These are phyloP conservation scores for Omphaloscelis lunosa DNA, from an alignment of 2,888 invertebrate genomes.

Conservation along the genomic window DNA sequence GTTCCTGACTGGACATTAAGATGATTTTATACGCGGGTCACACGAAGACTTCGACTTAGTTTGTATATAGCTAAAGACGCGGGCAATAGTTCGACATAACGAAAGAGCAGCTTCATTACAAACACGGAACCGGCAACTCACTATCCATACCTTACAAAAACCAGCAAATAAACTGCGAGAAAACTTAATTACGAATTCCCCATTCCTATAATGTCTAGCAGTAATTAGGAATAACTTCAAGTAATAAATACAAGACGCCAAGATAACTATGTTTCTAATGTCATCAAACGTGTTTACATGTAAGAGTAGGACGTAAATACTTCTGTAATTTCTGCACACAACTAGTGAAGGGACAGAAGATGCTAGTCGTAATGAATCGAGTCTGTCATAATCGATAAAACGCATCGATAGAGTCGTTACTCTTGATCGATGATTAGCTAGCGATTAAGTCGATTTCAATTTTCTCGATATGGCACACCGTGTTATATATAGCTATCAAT, in stretches of 20 bases:
- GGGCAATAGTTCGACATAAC: background rate
- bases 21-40: background rate
- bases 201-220: slow-evolving; percentile 51
- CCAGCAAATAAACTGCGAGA: slow-evolving; percentile 34
- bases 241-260: slow-evolving; percentile 62
- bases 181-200: slow-evolving; percentile 59
- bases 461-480: slow-evolving; percentile 61
- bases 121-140: slow-evolving; percentile 32
- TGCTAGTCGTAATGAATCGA: slow-evolving; percentile 52
- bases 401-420: slow-evolving; percentile 61
- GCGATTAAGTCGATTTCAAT: slow-evolving; percentile 66
- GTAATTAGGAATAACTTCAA: slow-evolving; percentile 67
- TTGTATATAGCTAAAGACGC: background rate
- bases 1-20: background rate
- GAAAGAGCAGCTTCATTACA: slow-evolving; percentile 27
- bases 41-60: background rate
- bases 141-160: slow-evolving; percentile 36
- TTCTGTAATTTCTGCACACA: slow-evolving; percentile 66
- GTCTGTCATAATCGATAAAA: slow-evolving; percentile 63
- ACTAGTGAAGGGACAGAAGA: slow-evolving; percentile 60
- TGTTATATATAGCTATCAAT: slow-evolving; percentile 64
- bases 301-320: slow-evolving; percentile 72
- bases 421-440: slow-evolving; percentile 61
- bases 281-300: slow-evolving; percentile 70
- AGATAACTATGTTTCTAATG: slow-evolving; percentile 60